A percentile compares a stretch with the other conserved stretches of the same genome.
Evolutionary conservation across 2,888 invertebrate genomes (phyloP).

Genomic region (Patella depressa): DNA sequence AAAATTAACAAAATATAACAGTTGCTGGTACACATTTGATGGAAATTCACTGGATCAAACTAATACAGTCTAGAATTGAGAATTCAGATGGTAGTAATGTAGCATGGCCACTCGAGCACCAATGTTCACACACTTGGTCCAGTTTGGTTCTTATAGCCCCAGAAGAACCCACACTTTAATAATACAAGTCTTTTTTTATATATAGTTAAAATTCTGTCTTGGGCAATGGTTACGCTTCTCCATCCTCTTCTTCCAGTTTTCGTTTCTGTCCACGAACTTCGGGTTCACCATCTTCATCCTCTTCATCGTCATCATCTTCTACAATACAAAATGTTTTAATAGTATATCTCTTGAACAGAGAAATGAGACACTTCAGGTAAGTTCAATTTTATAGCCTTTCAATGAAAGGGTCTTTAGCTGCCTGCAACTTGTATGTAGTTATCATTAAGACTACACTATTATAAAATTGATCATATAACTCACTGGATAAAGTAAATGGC

Average conservation of each 20-base stretch:
- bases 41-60: neutral
- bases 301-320: slow-evolving; percentile 23
- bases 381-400: too few species aligned
- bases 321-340: neutral
- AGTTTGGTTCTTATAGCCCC: neutral
- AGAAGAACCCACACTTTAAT: neutral
- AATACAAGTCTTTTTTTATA: neutral
- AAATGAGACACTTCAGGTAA: neutral
- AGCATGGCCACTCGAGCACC: neutral
- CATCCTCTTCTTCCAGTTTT: slow-evolving; percentile 53
- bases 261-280: slow-evolving; percentile 47
- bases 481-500: too few species aligned
- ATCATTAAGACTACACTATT: too few species aligned
- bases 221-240: slow-evolving; percentile 31
- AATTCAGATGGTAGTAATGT: neutral
- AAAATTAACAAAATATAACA: neutral
- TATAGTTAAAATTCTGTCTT: neutral
- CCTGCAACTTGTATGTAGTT: too few species aligned
- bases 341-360: slow-evolving; percentile 21
- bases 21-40: neutral
- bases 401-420: too few species aligned
- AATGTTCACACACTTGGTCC: slow-evolving; percentile 6
- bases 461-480: too few species aligned
- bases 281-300: slow-evolving; percentile 35
- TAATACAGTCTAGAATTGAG: too few species aligned